Conservation (phyloP, 2,888 invertebrate genomes). For the Agriotes lineatus region DNA sequence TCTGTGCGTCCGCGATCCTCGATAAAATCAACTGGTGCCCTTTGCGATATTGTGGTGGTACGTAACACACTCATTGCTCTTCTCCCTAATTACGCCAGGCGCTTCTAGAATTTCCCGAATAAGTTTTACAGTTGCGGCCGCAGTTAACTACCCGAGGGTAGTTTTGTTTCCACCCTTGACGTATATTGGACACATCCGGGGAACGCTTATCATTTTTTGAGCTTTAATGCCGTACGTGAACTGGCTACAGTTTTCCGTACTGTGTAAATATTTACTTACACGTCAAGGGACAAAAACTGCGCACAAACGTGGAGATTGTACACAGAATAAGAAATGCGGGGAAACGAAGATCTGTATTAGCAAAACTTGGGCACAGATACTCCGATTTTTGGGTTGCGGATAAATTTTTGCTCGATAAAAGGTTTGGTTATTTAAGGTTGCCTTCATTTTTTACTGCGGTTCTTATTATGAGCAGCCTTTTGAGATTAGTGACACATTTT, state of each 20-base stretch:
- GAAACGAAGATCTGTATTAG: slow-evolving; percentile 6
- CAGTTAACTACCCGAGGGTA: too few relatives aligned
- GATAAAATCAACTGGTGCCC: slow-evolving; percentile 14
- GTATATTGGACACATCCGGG: background rate
- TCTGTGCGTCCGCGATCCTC: slow-evolving; percentile 16
- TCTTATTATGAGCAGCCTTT: too few relatives aligned
- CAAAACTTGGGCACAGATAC: slow-evolving; percentile 4
- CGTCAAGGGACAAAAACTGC: slow-evolving; percentile 5
- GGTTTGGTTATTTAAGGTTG: too few relatives aligned
- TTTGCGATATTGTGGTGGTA: background rate
- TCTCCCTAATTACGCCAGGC: background rate
- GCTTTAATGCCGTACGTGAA: background rate
- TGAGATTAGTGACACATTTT: too few relatives aligned
- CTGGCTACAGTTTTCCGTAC: background rate
- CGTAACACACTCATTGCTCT: background rate
- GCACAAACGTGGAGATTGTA: background rate
- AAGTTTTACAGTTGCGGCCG: too few relatives aligned
- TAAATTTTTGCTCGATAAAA: too few relatives aligned
- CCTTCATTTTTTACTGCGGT: too few relatives aligned
- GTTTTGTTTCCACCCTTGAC: too few relatives aligned
- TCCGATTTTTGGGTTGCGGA: too few relatives aligned
- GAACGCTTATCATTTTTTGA: background rate
- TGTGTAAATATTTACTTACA: slow-evolving; percentile 8
- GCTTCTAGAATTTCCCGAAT: background rate
- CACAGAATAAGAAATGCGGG: background rate